Base-by-base conservation (phyloP, 37 sponge, comb jelly and placozoan species). In the Lycopodina hypogea region DNA sequence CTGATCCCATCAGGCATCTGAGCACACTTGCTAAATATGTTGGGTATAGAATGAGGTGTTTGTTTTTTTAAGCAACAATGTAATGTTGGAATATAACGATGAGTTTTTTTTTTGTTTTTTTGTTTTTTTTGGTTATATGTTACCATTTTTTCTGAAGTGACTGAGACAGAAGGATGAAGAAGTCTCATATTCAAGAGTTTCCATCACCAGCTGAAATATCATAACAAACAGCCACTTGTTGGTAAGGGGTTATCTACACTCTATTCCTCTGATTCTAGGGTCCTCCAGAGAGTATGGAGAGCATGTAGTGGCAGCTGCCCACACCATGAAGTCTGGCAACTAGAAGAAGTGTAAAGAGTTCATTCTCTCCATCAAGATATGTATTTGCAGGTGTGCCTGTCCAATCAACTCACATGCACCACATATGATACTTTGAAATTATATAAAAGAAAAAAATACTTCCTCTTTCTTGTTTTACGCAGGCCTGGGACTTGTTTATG, bases 251-350 rank as follows among this genome's bases (percentile, higher is more conserved):
- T 34, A 21, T 59, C 62, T 8, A 15, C 35, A 67, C 39, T 18
- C 29, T 28, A 28, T 26, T 73, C 74, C 51, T 53, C 35, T 73
- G 74, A 73, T 52, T 41, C 6, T 12, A 7, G 30, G 99, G 96
- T 53, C 99, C 99, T 0, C 99, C 99, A 50, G 99, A 99, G 65
- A 91, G 89, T 39, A 99, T 96, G 94, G 99, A 28, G 99, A 99
- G 69, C 96, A 99, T 75, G 96, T 99, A 29, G 92, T 99, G 2
- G 99, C 99, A 24, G 96, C 99, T 23, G 89, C 99, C 39, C 89
- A 93, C 68, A 92, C 94, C 9, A 99, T 99, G 99, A 88, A 64
- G 83, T 69, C 71, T 56, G 99, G 96, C 0, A 78, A 99, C 83
- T 99, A 96, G 99, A 90, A 84, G 71, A 57, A 80, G 23, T 95